Evolutionary conservation across 2,113 vertebrate species (phyloP), one percentile per base, ranked within the genome.

Genomic region (Acanthochromis polyacanthus): DNA sequence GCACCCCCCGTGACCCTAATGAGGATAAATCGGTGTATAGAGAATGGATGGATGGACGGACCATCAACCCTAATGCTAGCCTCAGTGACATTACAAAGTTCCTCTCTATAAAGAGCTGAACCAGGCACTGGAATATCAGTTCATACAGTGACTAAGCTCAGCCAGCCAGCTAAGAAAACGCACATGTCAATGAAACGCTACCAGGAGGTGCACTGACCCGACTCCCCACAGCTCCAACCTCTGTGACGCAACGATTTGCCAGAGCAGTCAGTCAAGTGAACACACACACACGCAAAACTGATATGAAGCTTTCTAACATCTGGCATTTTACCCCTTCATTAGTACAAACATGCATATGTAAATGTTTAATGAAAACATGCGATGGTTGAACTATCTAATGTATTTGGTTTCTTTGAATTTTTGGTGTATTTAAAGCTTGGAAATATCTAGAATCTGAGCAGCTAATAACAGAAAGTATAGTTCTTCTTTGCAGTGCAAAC

Each of bases 201-300:
- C n/a, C 10, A 43, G n/a, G 10, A 52, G 23, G 10, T 0, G 0
- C 17, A 23, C 53, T 50, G n/a, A 2, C n/a, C 8, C 4, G 20
- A 9, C 19, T 22, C 23, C 11, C 28, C 48, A 46, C 14, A 62
- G 32, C 11, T 60, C 5, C 11, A 40, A n/a, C 5, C 4, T 61
- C 45, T n/a, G 25, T 32, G 23, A 46, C 11, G 56, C 30, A 19
- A n/a, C 32, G 10, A 43, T 23, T 14, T 40, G 28, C 19, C 1
- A 9, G 6, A 16, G 36, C 50, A 36, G 28, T 66, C 3, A 7
- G 32, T 53, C 64, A 23, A 23, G n/a, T 23, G 30, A 53, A 67
- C 51, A 9, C 51, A 22, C n/a, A 52, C 10, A 52, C 7, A 52
- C 10, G 22, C 7, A 8, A 20, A 11, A 22, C 10, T 22, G 51